These are phyloP conservation scores for Peromyscus eremicus DNA, from an alignment of 2,797 vertebrate genomes.

Conservation along the genomic window DNA sequence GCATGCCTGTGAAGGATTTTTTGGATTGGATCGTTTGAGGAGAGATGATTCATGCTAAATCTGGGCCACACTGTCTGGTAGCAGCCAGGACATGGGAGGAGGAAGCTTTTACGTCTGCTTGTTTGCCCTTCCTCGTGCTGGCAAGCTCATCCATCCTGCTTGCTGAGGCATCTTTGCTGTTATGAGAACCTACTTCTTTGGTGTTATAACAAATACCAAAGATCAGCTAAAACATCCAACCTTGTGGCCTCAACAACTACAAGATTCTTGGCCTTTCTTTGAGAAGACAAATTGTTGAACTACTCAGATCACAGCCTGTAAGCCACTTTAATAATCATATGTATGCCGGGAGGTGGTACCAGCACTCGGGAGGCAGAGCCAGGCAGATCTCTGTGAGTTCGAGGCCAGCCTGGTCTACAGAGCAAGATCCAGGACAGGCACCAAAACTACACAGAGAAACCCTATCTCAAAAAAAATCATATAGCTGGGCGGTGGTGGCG, in stretches of 20 bases:
- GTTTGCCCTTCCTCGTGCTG: background rate
- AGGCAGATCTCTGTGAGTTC: no score
- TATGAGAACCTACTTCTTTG: background rate
- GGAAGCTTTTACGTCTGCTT: background rate
- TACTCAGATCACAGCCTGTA: background rate
- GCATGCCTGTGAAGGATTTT: background rate
- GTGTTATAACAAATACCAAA: background rate
- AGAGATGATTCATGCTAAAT: background rate
- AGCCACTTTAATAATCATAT: background rate
- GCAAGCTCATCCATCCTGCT: background rate
- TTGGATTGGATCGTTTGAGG: background rate
- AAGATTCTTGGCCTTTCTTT: background rate
- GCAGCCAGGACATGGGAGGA: background rate
- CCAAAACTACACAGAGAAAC: no score
- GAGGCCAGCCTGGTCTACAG: no score
- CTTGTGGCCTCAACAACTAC: background rate
- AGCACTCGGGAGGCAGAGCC: no score
- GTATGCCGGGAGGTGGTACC: background rate
- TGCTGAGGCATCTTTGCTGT: background rate
- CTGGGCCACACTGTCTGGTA: background rate
- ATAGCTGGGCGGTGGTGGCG: no score
- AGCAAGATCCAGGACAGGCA: no score
- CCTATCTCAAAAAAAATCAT: no score
- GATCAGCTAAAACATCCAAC: background rate
- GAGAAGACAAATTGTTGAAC: background rate